Evolutionary conservation across 2,113 vertebrate genomes (phyloP), one percentile per base, ranked within the genome.

Genomic region (Cinclus mexicanus): DNA sequence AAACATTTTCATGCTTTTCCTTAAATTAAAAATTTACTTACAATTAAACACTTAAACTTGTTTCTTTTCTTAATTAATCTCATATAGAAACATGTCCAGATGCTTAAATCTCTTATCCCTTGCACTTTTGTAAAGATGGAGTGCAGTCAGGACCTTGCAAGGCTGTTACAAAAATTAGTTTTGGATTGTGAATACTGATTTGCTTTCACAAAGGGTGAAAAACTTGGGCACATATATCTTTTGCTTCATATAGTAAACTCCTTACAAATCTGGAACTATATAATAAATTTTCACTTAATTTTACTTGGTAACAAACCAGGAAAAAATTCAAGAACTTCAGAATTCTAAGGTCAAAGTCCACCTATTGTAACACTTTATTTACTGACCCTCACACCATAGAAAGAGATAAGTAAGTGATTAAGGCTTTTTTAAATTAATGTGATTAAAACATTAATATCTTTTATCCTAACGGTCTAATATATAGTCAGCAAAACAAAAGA

Each of bases 331-430:
- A 95, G 81, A 97, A 63, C 67, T 83, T 83, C 63, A 89, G 88
- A 93, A 94, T 71, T 90, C 80, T 63, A 97, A 96, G 87, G 93
- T 97, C 83, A 94, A 94, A 96, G 85, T 94, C 90, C 87, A 97
- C 85, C 87, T 98, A 90, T 97, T 97, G 89, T 97, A 96, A 86
- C 70, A 83, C 50, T 96, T 95, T 95, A 70, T 97, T 98, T 98
- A 93, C 94, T 87, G 86, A 93, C 93, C 77, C 74, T 96, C 46
- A 21, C 86, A 97, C 94, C 97, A 96, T 59, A 94, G 89, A 69
- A 74, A 87, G 80, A 97, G 93, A 95, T 97, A 98, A 98, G 92
- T 81, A 81, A 95, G 83, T 91, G 96, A 97, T 94, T 95, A 97
- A 94, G 84, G 50, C 64, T 94, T 96, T 97, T 96, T 95, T 2